Evolutionary conservation across 2,797 vertebrate species (phyloP), one percentile per base, ranked within the genome.

Genomic region (Amazona finschi): DNA sequence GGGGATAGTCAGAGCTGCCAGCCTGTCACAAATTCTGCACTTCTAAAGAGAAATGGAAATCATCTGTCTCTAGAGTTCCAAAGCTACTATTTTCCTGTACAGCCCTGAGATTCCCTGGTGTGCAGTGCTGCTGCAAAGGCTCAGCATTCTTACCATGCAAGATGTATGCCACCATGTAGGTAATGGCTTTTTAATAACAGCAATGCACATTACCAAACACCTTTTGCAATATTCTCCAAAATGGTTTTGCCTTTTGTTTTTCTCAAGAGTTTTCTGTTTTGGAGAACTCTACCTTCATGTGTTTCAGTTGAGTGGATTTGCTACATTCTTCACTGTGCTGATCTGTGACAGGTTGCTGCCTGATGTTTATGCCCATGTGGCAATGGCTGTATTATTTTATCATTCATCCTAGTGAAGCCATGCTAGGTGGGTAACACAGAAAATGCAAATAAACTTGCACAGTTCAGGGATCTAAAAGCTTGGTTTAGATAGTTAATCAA

Each of bases 1-100:
- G 94, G 95, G 91, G 87, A 85, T 16, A 77, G 76, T 21, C 82
- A 84, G 87, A 60, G 93, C 24, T 53, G 61, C 85, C 39, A 77
- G 39, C 15, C 67, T 89, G 12, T 10, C 57, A 5, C 36, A 80
- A 21, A 44, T 21, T 52, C 78, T 33, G 5, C 6, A 2, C 31
- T 49, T 50, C 58, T 86, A 5, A 43, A 53, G 65, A 46, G 58
- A 91, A 66, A 30, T 20, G 8, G 19, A 44, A 86, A 22, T 69
- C 25, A 15, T 15, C 53, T n/a, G 38, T 38, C 82, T 67, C 65
- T 74, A 46, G 49, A 83, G 85, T 66, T 74, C 31, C 41, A n/a
- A 43, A 41, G n/a, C n/a, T 82, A 0, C 47, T 44, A 3, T 50
- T 85, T 22, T 39, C 47, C 69, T 67, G 30, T 22, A 5, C 11